These are phyloP conservation scores for Temnopleurus reevesii DNA, from an alignment of 53 echinoderm and acorn worm genomes.

Conservation along the genomic window DNA sequence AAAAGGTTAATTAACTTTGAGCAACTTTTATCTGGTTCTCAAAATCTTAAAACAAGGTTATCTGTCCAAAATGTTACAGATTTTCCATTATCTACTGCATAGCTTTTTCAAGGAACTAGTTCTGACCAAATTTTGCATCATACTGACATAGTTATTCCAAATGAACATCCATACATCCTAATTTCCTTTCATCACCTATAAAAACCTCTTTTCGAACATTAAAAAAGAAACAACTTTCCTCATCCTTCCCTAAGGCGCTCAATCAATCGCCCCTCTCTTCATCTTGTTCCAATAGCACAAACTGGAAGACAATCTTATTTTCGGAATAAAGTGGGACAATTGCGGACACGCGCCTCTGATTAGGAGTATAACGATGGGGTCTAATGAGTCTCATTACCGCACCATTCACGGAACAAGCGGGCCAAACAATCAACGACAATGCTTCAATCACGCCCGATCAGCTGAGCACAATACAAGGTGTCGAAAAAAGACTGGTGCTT, in stretches of 20 bases:
- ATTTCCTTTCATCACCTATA: background rate
- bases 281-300: background rate
- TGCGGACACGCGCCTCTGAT: conserved; percentile 27
- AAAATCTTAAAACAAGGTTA: too few relatives aligned
- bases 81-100: too few relatives aligned
- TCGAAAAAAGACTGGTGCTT: background rate
- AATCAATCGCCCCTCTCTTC: background rate
- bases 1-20: too few relatives aligned
- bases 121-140: background rate
- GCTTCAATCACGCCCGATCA: background rate
- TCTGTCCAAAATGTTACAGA: too few relatives aligned
- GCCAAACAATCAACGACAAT: conserved; percentile 37
- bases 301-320: background rate
- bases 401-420: background rate
- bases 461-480: background rate
- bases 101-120: too few relatives aligned
- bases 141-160: background rate
- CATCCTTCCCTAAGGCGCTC: background rate
- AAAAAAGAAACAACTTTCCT: background rate
- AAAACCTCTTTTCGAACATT: background rate
- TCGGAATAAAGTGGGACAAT: conserved; percentile 12
- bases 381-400: conserved; percentile 27
- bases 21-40: too few relatives aligned
- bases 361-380: background rate
- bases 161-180: background rate